Evolutionary conservation across 2,797 vertebrate species (phyloP).

Genomic region (Selene dorsalis): DNA sequence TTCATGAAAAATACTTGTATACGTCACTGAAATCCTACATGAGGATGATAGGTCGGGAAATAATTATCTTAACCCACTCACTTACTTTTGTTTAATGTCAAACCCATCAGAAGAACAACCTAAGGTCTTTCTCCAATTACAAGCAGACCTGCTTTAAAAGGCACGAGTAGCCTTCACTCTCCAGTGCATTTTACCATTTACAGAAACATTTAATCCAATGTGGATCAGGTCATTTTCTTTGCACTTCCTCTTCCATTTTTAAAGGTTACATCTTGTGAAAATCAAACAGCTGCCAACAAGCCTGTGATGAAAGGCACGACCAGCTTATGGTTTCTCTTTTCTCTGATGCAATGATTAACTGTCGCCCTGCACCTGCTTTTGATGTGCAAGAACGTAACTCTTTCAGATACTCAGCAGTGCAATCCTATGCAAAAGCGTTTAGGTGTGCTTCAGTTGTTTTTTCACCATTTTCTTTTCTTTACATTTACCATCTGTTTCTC

Average conservation of each 20-base stretch:
- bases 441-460: background rate
- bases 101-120: background rate
- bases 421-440: conserved; percentile 4
- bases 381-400: background rate
- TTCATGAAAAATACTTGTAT: conserved; percentile 1
- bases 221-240: background rate
- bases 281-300: conserved; percentile 1
- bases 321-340: conserved; percentile 6
- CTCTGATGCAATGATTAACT: conserved; percentile 11
- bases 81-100: background rate
- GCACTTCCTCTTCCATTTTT: background rate
- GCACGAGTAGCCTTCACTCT: background rate
- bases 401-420: conserved; percentile 4
- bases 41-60: background rate
- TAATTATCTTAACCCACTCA: background rate
- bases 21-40: background rate
- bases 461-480: background rate
- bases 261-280: background rate
- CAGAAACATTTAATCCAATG: background rate
- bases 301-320: conserved; percentile 7
- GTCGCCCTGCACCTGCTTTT: conserved; percentile 4
- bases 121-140: background rate
- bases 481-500: conserved; percentile 6
- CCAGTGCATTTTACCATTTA: background rate
- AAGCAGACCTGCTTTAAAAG: background rate